These are phyloP conservation scores for Dascillus cervinus DNA, from an alignment of 2,888 invertebrate species.

Conservation along the genomic window DNA sequence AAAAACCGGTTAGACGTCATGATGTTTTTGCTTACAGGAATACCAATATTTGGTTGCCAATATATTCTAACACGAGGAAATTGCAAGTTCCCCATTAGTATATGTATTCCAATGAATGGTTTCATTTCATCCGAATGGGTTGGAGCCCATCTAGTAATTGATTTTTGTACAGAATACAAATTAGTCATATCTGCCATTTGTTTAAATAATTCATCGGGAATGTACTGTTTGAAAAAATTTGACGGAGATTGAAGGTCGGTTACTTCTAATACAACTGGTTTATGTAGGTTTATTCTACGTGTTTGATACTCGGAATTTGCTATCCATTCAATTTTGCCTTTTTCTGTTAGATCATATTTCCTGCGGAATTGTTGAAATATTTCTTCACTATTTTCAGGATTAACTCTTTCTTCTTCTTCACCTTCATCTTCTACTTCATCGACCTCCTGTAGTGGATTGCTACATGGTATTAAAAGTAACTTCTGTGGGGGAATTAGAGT, in stretches of 20 bases:
- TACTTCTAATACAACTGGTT: too few relatives aligned
- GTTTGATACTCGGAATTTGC: too few relatives aligned
- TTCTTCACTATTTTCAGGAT: too few relatives aligned
- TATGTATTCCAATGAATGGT: neutral
- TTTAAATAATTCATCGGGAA: neutral
- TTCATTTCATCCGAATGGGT: neutral
- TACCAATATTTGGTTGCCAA: neutral
- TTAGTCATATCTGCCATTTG: neutral
- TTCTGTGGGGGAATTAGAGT: too few relatives aligned
- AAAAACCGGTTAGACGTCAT: conserved; percentile 3
- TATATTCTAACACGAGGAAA: neutral
- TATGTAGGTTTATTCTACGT: too few relatives aligned
- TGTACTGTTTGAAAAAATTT: neutral
- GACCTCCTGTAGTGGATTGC: too few relatives aligned
- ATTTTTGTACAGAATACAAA: neutral
- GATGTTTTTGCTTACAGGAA: conserved; percentile 3
- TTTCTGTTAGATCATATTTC: too few relatives aligned
- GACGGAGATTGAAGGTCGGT: neutral
- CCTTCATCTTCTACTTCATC: too few relatives aligned
- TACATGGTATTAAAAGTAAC: too few relatives aligned
- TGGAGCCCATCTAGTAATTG: neutral
- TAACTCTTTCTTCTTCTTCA: too few relatives aligned
- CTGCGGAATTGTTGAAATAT: too few relatives aligned
- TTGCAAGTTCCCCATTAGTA: neutral
- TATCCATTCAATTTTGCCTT: too few relatives aligned